Evolutionary conservation across 1,140 invertebrate genomes (phyloP).

Genomic region (Drosophila ironensis): DNA sequence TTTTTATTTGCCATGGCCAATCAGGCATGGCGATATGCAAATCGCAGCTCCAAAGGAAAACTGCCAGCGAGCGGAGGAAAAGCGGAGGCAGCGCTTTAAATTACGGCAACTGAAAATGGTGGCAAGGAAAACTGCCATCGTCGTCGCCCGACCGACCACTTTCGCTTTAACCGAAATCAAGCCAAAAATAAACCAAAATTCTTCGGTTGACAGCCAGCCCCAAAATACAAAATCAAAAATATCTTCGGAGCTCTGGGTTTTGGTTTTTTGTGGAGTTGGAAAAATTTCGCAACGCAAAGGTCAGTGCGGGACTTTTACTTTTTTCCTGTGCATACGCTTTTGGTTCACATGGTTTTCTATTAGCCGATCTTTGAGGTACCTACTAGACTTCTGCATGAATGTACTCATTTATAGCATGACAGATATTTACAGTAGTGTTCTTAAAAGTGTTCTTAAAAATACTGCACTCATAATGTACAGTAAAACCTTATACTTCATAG

Average conservation of each 20-base stretch:
- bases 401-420: too few relatives aligned
- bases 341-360: constrained; percentile 5
- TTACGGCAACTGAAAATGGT: constrained; percentile 64
- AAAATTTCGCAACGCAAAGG: constrained; percentile 46
- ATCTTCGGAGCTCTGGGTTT: constrained; percentile 35
- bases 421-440: too few relatives aligned
- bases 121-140: constrained; percentile 43
- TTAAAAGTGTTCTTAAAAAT: too few relatives aligned
- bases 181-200: constrained; percentile 37
- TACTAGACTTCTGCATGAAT: too few relatives aligned
- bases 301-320: constrained; percentile 55
- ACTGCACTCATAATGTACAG: too few relatives aligned
- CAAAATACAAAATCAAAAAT: constrained; percentile 36
- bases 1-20: constrained; percentile 67
- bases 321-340: constrained; percentile 25
- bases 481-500: too few relatives aligned
- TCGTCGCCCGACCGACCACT: constrained; percentile 39
- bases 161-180: constrained; percentile 56
- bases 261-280: constrained; percentile 42
- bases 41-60: constrained; percentile 35
- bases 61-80: constrained; percentile 26
- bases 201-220: constrained; percentile 46
- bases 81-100: constrained; percentile 68
- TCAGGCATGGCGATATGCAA: constrained; percentile 72
- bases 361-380: too few relatives aligned